Evolutionary conservation across 2,113 vertebrate species (phyloP), one percentile per base, ranked within the genome.

Genomic region (Alethe diademata): DNA sequence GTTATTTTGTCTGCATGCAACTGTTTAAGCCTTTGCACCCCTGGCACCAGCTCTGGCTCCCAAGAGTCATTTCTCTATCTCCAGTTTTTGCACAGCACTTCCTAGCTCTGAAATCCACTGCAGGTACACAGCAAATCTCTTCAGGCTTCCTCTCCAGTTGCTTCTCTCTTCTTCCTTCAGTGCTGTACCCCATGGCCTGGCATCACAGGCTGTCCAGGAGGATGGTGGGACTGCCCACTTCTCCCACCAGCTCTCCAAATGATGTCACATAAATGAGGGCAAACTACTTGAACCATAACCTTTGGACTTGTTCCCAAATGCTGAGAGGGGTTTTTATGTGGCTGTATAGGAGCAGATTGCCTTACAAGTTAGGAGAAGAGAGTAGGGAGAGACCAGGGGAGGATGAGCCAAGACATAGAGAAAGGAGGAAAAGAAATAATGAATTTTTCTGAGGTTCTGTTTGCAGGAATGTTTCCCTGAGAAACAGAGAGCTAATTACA

Each of bases 151-250:
- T 60, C 38, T 75, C 28, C 29, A 35, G n/a, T 18, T 73, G 19
- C 43, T 62, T 53, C 38, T 78, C 35, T 65, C 45, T 48, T 26
- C 22, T 64, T 60, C 36, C 40, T 31, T n/a, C 54, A 75, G 43
- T 0, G 0, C 31, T 1, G 0, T 45, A 14, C 79, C 24, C 33
- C 62, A 40, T 0, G 3, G 26, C 24, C 57, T 56, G 36, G 66
- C 53, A 72, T 25, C 40, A 9, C 1, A 1, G 48, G 31, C 40
- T 79, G 45, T 25, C 67, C 58, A 15, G 19, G 62, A 43, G 50
- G 47, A 47, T 86, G 83, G 35, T 2, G 14, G 19, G 42, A 26
- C 48, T 71, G 38, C 47, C 51, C 65, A 74, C 56, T 4, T 50
- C 14, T 35, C 47, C 12, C 48, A 60, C 35, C 60, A 24, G 42